Evolutionary conservation across 64 coral and sea anemone genomes (phyloP).

Genomic region (Anthopleura sola): DNA sequence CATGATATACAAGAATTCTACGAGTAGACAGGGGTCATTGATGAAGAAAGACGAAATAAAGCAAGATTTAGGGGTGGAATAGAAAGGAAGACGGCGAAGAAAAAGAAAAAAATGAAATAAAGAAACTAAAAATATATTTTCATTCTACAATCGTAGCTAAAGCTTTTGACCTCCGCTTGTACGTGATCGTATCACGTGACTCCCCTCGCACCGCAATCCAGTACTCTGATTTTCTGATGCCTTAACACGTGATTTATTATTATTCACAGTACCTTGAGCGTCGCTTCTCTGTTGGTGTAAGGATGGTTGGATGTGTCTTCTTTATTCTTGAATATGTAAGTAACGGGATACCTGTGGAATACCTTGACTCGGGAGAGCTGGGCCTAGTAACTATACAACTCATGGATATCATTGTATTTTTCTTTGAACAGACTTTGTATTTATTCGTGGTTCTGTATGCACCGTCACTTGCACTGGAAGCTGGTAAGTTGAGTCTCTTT

Average conservation of each 20-base stretch:
- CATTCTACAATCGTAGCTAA: too few species aligned
- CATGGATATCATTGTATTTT: not conserved
- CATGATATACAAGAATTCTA: too few species aligned
- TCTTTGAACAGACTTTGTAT: conserved; percentile 56
- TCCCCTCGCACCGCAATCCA: not conserved
- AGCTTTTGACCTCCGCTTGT: too few species aligned
- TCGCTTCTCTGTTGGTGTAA: conserved; percentile 72
- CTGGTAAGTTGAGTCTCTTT: conserved; percentile 29
- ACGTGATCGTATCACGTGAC: too few species aligned
- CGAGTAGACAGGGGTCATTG: too few species aligned
- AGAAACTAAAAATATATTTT: too few species aligned
- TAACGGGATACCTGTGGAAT: conserved; percentile 20
- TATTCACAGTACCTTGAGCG: conserved; percentile 61
- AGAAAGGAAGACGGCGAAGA: too few species aligned
- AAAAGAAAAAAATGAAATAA: too few species aligned
- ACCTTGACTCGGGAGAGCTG: not conserved
- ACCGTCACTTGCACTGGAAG: conserved; percentile 66
- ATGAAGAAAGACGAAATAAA: too few species aligned
- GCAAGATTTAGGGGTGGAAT: too few species aligned
- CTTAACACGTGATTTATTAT: not conserved
- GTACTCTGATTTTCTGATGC: not conserved
- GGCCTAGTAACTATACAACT: not conserved
- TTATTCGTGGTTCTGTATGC: conserved; percentile 67
- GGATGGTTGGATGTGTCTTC: conserved; percentile 68
- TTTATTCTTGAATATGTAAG: conserved; percentile 82